phyloP scores from a whole-genome alignment of 2,113 vertebrate genomes.

The Galeopterus variegatus region DNA sequence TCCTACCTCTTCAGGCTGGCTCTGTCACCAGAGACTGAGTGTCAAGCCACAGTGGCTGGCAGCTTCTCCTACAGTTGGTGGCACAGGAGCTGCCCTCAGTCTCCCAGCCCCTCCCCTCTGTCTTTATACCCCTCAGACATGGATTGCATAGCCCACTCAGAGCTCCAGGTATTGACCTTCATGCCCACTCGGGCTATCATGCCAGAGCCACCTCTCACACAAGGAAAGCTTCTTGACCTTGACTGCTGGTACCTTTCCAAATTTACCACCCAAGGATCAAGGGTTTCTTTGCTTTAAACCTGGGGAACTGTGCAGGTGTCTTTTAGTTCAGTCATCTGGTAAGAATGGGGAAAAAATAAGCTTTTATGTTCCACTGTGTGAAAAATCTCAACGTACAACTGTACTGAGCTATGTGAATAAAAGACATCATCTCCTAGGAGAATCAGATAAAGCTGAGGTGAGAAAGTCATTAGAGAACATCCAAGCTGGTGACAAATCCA shows the following conservation, averaged over 20 bases:
- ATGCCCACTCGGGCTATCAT: neutral
- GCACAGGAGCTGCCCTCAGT: neutral
- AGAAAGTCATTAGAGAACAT: neutral
- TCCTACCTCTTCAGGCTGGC: conserved; percentile 45
- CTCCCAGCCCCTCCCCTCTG: neutral
- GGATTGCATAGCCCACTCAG: neutral
- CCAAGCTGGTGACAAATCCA: neutral
- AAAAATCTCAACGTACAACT: conserved; percentile 38
- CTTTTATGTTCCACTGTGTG: neutral
- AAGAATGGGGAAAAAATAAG: neutral
- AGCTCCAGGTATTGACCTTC: neutral
- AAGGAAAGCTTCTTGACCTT: neutral
- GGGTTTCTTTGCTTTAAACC: conserved; percentile 65
- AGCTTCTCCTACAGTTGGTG: neutral
- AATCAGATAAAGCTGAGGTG: neutral
- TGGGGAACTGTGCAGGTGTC: conserved; percentile 45
- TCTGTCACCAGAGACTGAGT: conserved; percentile 73
- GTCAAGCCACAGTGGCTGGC: conserved; percentile 24
- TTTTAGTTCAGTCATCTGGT: conserved; percentile 58
- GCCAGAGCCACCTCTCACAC: neutral
- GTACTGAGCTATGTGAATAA: neutral
- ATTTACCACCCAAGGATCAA: conserved; percentile 34
- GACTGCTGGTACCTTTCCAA: conserved; percentile 1
- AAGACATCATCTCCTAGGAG: neutral
- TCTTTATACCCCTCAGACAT: neutral